A percentile compares a stretch with the other conserved stretches of the same genome.
phyloP scores from a whole-genome alignment of 2,888 invertebrate genomes.

The Ptilodon capucinus region DNA sequence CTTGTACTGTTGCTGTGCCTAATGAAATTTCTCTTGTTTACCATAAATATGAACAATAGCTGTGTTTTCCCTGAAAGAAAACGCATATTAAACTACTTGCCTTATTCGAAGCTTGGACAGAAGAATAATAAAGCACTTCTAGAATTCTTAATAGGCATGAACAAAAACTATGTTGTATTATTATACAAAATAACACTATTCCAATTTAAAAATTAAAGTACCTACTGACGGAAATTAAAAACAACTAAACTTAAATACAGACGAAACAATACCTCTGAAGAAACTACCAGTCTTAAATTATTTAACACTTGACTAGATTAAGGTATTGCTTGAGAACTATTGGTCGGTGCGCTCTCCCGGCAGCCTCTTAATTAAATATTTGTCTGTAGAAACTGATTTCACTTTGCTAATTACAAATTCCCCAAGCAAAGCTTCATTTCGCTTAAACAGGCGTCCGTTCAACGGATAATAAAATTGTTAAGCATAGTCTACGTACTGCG shows the following conservation, averaged over 20 bases:
- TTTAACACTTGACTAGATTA: not conserved
- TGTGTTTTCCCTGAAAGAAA: too few species aligned
- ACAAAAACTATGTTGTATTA: too few species aligned
- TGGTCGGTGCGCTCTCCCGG: slow-evolving; percentile 4
- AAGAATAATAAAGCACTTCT: too few species aligned
- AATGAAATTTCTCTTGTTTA: not conserved
- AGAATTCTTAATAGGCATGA: too few species aligned
- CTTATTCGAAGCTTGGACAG: too few species aligned
- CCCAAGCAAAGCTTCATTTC: slow-evolving; percentile 12
- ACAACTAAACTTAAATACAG: too few species aligned
- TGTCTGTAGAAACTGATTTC: slow-evolving; percentile 21
- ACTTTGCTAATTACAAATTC: slow-evolving; percentile 32
- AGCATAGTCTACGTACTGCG: slow-evolving; percentile 14
- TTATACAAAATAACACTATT: too few species aligned
- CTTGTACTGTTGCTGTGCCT: not conserved
- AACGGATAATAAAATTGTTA: slow-evolving; percentile 26
- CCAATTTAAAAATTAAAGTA: too few species aligned
- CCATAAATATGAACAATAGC: not conserved
- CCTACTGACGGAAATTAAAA: too few species aligned
- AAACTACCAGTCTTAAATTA: not conserved
- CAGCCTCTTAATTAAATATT: slow-evolving; percentile 23
- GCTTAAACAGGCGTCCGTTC: slow-evolving; percentile 16
- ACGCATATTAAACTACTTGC: too few species aligned
- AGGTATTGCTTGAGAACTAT: slow-evolving; percentile 5
- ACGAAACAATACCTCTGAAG: too few species aligned